These are phyloP conservation scores for Gymnothorax reevesii DNA, from an alignment of 2,797 vertebrate species.

Conservation along the genomic window DNA sequence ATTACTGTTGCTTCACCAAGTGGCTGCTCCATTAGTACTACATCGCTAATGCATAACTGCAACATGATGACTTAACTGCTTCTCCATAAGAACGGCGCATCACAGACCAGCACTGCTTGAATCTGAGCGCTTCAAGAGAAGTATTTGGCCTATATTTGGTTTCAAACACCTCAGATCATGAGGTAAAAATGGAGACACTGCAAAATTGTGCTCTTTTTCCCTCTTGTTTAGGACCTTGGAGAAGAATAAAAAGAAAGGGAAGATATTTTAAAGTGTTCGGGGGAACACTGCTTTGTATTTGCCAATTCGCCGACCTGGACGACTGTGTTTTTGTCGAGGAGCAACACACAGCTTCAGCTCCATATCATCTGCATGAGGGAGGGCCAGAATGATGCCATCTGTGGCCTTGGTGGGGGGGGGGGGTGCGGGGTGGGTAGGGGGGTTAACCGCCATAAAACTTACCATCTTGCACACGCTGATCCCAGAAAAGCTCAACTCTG, in stretches of 20 bases:
- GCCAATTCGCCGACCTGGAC: conserved; percentile 89
- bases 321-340: conserved; percentile 78
- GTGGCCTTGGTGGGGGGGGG: conserved; percentile 65
- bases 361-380: conserved; percentile 68
- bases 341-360: conserved; percentile 41
- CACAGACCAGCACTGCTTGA: too few species aligned
- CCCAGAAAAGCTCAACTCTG: conserved; percentile 78
- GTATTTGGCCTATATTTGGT: not conserved
- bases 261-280: conserved; percentile 89
- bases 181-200: not conserved
- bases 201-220: not conserved
- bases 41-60: too few species aligned
- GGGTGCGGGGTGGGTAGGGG: not conserved
- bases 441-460: conserved; percentile 73
- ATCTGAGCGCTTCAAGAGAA: too few species aligned
- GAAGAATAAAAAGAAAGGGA: conserved; percentile 99
- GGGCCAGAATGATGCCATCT: conserved; percentile 64
- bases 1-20: too few species aligned
- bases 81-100: too few species aligned
- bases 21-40: too few species aligned
- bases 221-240: conserved; percentile 86
- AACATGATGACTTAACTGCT: too few species aligned
- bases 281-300: conserved; percentile 75
- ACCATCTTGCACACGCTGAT: conserved; percentile 79
- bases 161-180: not conserved